A percentile compares a stretch with the other conserved stretches of the same genome.
Evolutionary conservation across 2,888 invertebrate species (phyloP).

Genomic region (Eristalis arbustorum): DNA sequence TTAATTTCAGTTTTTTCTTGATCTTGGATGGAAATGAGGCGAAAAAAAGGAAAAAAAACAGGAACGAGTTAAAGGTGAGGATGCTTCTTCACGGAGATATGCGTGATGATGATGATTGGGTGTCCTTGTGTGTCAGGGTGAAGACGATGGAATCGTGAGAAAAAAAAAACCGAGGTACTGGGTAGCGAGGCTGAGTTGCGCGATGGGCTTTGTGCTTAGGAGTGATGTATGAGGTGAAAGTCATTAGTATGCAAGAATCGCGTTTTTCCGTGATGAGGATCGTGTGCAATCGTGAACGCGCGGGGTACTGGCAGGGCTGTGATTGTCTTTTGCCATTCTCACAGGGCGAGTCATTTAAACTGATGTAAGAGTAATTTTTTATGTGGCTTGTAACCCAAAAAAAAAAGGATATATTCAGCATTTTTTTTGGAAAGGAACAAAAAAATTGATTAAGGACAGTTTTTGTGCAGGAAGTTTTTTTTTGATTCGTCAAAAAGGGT

Average conservation of each 20-base stretch:
- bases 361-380: constrained; percentile 30
- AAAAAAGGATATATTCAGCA: constrained; percentile 21
- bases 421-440: constrained; percentile 39
- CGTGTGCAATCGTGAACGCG: constrained; percentile 3
- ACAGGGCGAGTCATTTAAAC: constrained; percentile 22
- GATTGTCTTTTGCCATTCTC: constrained; percentile 38
- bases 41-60: constrained; percentile 66
- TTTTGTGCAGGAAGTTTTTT: constrained; percentile 15
- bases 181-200: not conserved
- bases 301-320: constrained; percentile 33
- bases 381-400: constrained; percentile 23
- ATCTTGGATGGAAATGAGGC: constrained; percentile 69
- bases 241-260: constrained; percentile 68
- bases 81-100: constrained; percentile 60
- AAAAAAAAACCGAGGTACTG: constrained; percentile 53
- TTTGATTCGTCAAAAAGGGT: not conserved
- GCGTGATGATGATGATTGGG: constrained; percentile 54
- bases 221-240: constrained; percentile 61
- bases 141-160: constrained; percentile 68
- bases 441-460: constrained; percentile 45
- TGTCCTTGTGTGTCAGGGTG: constrained; percentile 67
- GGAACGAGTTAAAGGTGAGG: constrained; percentile 67
- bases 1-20: constrained; percentile 66
- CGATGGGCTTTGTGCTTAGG: not conserved
- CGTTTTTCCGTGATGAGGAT: constrained; percentile 48